Percentiles rank a stretch among this genome's conserved stretches.
These are phyloP conservation scores for Amiota mariae DNA, from an alignment of 2,888 invertebrate genomes.

Conservation along the genomic window DNA sequence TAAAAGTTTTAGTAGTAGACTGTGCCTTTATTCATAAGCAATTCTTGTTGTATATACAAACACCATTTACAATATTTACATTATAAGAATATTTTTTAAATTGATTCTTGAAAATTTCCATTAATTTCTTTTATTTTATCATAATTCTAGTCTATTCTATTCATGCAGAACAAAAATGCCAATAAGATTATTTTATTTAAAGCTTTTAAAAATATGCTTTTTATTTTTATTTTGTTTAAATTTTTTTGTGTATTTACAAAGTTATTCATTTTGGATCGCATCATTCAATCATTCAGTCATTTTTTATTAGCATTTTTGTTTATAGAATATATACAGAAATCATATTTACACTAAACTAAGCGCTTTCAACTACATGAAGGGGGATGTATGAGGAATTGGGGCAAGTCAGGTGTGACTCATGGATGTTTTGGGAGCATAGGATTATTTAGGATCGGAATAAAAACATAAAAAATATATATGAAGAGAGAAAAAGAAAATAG, in stretches of 20 bases:
- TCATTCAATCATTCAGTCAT: not conserved
- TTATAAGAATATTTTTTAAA: not conserved
- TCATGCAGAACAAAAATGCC: constrained; percentile 61
- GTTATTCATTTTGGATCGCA: constrained; percentile 36
- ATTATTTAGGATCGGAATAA: constrained; percentile 45
- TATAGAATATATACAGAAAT: constrained; percentile 45
- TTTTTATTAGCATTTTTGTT: constrained; percentile 66
- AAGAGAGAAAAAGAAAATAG: constrained; percentile 32
- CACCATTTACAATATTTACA: constrained; percentile 22
- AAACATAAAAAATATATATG: constrained; percentile 36
- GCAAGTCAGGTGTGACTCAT: constrained; percentile 78
- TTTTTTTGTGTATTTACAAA: constrained; percentile 46
- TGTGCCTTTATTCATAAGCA: constrained; percentile 29
- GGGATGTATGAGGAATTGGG: constrained; percentile 73
- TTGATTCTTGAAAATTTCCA: constrained; percentile 27
- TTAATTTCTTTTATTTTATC: constrained; percentile 12
- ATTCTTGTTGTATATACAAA: constrained; percentile 23
- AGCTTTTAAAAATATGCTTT: constrained; percentile 32
- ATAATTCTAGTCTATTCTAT: not conserved
- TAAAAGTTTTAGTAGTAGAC: not conserved
- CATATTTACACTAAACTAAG: constrained; percentile 60
- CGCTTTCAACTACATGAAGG: constrained; percentile 77
- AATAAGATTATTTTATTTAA: constrained; percentile 45
- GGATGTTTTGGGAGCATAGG: constrained; percentile 71
- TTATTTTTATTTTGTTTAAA: not conserved